Percentiles rank a stretch among this genome's conserved stretches.
Conservation (phyloP, 1,140 invertebrate species). For the Trichogramma pretiosum region DNA sequence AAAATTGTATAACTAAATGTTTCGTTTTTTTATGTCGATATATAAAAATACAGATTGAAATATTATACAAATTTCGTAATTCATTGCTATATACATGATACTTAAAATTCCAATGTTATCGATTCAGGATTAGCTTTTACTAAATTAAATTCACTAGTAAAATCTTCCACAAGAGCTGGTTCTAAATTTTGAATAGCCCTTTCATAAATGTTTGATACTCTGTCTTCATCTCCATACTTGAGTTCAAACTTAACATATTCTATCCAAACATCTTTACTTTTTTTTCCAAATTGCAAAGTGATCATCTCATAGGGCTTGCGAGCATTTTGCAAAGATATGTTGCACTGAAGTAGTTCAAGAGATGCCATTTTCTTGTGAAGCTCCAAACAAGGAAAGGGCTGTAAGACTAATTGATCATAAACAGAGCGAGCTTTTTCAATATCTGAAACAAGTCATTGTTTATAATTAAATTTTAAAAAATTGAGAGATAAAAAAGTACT, state of each 20-base stretch:
- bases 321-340: slow-evolving; percentile 31
- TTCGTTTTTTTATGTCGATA: no score
- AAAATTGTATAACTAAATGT: no score
- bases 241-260: slow-evolving; percentile 51
- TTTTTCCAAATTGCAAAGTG: slow-evolving; percentile 45
- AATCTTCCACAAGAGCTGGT: slow-evolving; percentile 29
- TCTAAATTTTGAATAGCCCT: slow-evolving; percentile 46
- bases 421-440: slow-evolving; percentile 39
- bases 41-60: no score
- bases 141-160: slow-evolving; percentile 35
- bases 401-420: slow-evolving; percentile 36
- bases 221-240: slow-evolving; percentile 41
- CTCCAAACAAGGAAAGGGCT: slow-evolving; percentile 41
- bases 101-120: no score
- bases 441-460: slow-evolving; percentile 21
- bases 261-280: slow-evolving; percentile 50
- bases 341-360: slow-evolving; percentile 43
- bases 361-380: slow-evolving; percentile 47
- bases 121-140: slow-evolving; percentile 28
- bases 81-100: no score
- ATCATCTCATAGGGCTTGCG: slow-evolving; percentile 43
- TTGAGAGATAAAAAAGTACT: background rate
- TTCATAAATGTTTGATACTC: slow-evolving; percentile 39
- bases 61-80: no score
- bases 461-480: background rate